Base-by-base conservation (phyloP, 1,140 invertebrate genomes). In the Caenorhabditis latens region DNA sequence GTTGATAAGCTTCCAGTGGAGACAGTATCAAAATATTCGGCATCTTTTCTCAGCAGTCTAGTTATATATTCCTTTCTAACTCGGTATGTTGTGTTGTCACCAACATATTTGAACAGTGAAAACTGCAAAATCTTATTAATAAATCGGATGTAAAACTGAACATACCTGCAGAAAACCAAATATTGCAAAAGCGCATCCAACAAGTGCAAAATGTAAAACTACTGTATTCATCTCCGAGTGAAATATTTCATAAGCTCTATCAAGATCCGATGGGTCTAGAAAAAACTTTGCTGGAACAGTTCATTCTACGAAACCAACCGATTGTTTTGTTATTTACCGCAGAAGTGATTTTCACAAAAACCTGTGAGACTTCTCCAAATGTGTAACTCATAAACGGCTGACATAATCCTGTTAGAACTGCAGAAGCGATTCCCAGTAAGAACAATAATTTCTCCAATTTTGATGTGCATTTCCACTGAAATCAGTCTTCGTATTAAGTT, bases 11-110 rank as follows among this genome's bases (percentile, higher is more conserved):
- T 96, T 90, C 96, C 96, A 21, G 95, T 95, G 24, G 96, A 95
- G 89, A 96, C 95, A 2, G 95, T 95, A 91, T 97, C 96, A 93
- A 96, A 97, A 96, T 96, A 98, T 42, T 95, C 94, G 90, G 97
- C 96, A 90, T 97, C 96, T 93, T 97, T 96, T 21, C 95, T 94
- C 6, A 98, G 93, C 0, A 97, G n/a, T 79, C 90, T 63, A 89
- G 89, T 58, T 57, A 90, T 50, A 82, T 32, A 61, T 89, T 90
- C 4, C 71, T 24, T 50, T 50, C 67, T 43, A 55, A 82, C 48
- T 40, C 61, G 46, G 65, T 50, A 46, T 43, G 46, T 50, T 0
- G 71, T 79, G 4, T 79, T 79, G 14, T 79, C 71, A 24, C 71
- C 71, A 79, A 79, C 71, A 13, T 50, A 79, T 53, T 79, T 48